A percentile compares a stretch with the other conserved stretches of the same genome.
Evolutionary conservation across 2,797 vertebrate genomes (phyloP).

Genomic region (Coreius guichenoti): DNA sequence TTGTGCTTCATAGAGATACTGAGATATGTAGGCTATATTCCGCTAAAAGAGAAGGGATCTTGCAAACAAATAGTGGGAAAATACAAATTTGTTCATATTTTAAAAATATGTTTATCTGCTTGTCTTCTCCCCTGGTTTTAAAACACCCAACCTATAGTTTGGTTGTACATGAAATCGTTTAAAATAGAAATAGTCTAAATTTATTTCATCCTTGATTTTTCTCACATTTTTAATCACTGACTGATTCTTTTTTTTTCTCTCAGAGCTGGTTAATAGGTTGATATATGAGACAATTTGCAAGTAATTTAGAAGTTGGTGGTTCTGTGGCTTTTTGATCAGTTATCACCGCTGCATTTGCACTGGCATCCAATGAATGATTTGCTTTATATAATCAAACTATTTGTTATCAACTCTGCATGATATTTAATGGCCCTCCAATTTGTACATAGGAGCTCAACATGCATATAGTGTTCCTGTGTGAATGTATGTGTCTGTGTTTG

Average conservation of each 20-base stretch:
- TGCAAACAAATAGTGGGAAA: background rate
- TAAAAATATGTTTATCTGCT: background rate
- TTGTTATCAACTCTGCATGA: background rate
- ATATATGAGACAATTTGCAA: background rate
- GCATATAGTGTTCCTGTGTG: constrained; percentile 6
- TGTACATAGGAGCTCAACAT: background rate
- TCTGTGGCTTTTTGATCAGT: background rate
- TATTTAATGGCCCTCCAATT: background rate
- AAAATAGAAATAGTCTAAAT: background rate
- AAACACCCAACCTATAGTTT: too few species aligned
- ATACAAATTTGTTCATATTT: background rate
- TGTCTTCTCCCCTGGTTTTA: too few species aligned
- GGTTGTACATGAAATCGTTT: too few species aligned
- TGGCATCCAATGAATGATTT: background rate
- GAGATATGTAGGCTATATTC: background rate
- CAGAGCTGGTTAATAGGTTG: constrained; percentile 1
- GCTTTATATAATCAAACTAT: background rate
- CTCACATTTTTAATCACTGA: background rate
- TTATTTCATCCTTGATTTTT: background rate
- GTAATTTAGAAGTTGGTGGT: background rate
- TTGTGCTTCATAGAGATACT: background rate
- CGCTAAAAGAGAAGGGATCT: background rate
- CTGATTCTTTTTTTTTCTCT: background rate
- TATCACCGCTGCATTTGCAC: background rate
- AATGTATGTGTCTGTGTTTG: background rate